Evolutionary conservation across 2,797 vertebrate genomes (phyloP), one percentile per base, ranked within the genome.

Genomic region (Spinus olivaceus): DNA sequence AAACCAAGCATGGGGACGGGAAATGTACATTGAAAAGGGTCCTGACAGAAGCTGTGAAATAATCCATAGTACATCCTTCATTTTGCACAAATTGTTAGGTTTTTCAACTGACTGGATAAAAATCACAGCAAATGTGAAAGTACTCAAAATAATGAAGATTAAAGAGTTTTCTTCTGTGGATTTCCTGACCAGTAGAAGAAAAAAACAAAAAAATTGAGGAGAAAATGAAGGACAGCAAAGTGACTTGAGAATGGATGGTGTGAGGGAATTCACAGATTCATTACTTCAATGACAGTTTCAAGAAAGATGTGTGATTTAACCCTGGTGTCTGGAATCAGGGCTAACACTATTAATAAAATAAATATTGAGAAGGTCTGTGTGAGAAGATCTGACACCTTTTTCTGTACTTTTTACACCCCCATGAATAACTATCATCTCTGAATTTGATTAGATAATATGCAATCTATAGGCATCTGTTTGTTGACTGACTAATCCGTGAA

Each of bases 381-480:
- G 21, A 82, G 27, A 76, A 69, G 20, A 61, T 64, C 20, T 71
- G 9, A 73, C 3, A 23, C 2, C 14, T 42, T 42, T 49, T 51
- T 25, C 14, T n/a, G 8, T n/a, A 10, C 8, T 33, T 59, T 41
- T 30, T n/a, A 3, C 32, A 42, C 8, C 1, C 1, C 3, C 7
- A 15, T 6, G 5, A 42, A 33, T 28, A 65, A 8, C 7, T 37
- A 13, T 27, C 8, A 50, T 27, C 39, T 23, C 27, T 70, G n/a
- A 66, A 83, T 73, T 73, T 76, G 4, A 14, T 35, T 63, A 70
- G 22, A 19, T 33, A 33, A 19, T 21, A 56, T 25, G 37, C 1
- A 64, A 79, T 44, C 17, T 41, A 37, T 20, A 72, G 17, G 5
- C 3, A 46, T 24, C 5, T 59, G 1, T 16, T 79, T 56, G 6